phyloP scores from a whole-genome alignment of 1,140 invertebrate genomes.

The Calycopis cecrops region DNA sequence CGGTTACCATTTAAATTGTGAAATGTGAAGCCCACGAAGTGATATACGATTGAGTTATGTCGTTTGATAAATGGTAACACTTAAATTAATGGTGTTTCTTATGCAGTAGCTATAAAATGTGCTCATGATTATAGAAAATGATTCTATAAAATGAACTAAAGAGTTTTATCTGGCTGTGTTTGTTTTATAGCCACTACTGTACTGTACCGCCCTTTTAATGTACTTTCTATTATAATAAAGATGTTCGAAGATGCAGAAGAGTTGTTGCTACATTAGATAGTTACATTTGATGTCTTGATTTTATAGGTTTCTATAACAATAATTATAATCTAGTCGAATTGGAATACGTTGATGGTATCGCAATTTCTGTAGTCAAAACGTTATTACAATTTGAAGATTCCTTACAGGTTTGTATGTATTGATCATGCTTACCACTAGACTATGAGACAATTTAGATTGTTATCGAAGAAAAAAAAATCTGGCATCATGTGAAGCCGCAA shows the following conservation, averaged over 20 bases:
- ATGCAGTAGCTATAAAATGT: constrained; percentile 49
- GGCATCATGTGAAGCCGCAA: too few relatives aligned
- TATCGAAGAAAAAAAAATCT: too few relatives aligned
- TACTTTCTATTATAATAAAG: constrained; percentile 5
- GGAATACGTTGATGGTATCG: too few relatives aligned
- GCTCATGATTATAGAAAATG: constrained; percentile 10
- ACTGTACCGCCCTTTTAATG: too few relatives aligned
- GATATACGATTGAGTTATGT: constrained; percentile 19
- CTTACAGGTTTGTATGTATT: too few relatives aligned
- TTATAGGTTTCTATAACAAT: constrained; percentile 3
- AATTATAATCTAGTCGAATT: too few relatives aligned
- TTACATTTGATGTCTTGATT: constrained; percentile 7
- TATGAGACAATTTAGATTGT: too few relatives aligned
- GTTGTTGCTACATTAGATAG: too few relatives aligned
- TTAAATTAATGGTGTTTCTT: constrained; percentile 37
- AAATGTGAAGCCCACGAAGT: constrained; percentile 13
- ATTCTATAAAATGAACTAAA: constrained; percentile 3
- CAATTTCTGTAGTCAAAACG: too few relatives aligned
- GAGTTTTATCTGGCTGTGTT: background rate
- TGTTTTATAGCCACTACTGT: constrained; percentile 3
- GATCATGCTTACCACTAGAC: too few relatives aligned
- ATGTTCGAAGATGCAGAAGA: background rate
- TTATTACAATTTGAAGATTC: too few relatives aligned
- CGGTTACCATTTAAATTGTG: too few relatives aligned
- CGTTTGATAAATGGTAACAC: constrained; percentile 39